phyloP scores from a whole-genome alignment of 2,888 invertebrate genomes.

The Norana najaformis region DNA sequence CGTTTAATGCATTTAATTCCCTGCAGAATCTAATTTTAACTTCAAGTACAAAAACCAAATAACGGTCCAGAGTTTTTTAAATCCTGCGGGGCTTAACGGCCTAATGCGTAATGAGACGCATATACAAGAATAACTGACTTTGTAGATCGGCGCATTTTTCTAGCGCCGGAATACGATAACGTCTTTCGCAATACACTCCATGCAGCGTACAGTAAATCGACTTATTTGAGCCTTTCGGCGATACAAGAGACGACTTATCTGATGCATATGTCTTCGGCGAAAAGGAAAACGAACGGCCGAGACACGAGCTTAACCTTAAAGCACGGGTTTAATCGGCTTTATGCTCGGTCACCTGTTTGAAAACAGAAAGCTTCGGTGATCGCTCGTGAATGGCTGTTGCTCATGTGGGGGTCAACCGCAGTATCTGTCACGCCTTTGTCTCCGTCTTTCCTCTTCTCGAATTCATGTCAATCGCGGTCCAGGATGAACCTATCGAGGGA shows the following conservation, averaged over 20 bases:
- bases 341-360: slow-evolving; percentile 13
- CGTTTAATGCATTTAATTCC: background rate
- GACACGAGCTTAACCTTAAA: background rate
- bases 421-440: background rate
- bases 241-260: background rate
- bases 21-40: background rate
- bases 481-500: background rate
- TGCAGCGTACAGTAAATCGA: background rate
- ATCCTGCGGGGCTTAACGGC: background rate
- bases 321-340: slow-evolving; percentile 1
- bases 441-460: background rate
- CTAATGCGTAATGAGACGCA: background rate
- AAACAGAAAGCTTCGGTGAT: background rate
- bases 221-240: background rate
- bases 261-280: background rate
- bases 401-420: background rate
- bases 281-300: background rate
- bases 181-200: background rate
- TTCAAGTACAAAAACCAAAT: slow-evolving; percentile 5
- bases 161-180: background rate
- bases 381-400: background rate
- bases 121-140: background rate
- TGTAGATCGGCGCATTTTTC: background rate
- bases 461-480: background rate
- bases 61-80: background rate